Base-by-base conservation (phyloP, 2,797 vertebrate species). In the Falco cherrug region DNA sequence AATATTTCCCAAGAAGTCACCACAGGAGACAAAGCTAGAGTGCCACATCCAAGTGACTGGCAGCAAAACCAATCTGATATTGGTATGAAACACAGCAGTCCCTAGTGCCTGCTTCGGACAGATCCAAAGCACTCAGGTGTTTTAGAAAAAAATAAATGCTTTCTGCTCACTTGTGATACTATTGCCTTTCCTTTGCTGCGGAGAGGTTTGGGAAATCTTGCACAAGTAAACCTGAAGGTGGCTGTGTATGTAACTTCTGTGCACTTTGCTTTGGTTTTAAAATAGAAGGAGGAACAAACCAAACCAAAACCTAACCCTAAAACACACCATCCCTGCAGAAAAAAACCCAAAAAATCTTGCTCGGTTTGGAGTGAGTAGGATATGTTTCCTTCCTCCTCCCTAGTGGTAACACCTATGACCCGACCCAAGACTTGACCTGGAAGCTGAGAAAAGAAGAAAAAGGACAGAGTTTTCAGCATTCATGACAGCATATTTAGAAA, bases 361-460 rank as follows among this genome's bases (percentile, higher is more conserved):
- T 90, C 53, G 71, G 84, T 59, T 20, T 57, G 63, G 57, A 94
- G 80, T 33, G 64, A 87, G 71, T 45, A 80, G 86, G 74, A 92
- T 80, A 95, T 4, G 16, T 90, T 97, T 97, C 94, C 94, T 97
- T 93, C 85, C 88, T 94, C 68, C 76, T 96, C 84, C 82, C 83
- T 39, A 71, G 89, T 80, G 87, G 80, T 84, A 86, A 95, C 87
- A 91, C 84, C 91, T 95, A 93, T 97, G 95, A 97, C 95, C 96
- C 92, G 92, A 97, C 94, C 86, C 71, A 69, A 74, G 87, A 77
- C 79, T 91, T 96, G 92, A 96, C 95, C 92, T 96, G 90, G 94
- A 97, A 95, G 92, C 82, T 94, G 87, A 63, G 56, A 77, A 82
- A 95, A 91, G 61, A 87, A 87, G 37, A 37, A 93, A 95, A 94